phyloP scores from a whole-genome alignment of 2,113 vertebrate genomes.

The Sporophila hypoxantha region DNA sequence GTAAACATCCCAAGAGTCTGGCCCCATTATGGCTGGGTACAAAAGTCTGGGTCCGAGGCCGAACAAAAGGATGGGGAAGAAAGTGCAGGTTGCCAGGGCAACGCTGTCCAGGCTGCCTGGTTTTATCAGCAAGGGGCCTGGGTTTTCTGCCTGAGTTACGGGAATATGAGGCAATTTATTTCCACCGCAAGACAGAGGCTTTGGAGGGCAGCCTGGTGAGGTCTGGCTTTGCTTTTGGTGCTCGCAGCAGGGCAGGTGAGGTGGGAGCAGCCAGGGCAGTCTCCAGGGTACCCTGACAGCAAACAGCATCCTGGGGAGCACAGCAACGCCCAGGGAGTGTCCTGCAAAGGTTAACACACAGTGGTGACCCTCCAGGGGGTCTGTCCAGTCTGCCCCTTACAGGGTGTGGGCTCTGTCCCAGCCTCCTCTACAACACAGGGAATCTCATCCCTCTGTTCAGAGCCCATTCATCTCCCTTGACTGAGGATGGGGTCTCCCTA shows the following conservation, averaged over 20 bases:
- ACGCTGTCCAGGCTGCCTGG: slow-evolving; percentile 67
- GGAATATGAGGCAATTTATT: slow-evolving; percentile 70
- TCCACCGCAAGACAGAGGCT: slow-evolving; percentile 43
- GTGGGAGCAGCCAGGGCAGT: fast-evolving
- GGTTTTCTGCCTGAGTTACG: slow-evolving; percentile 69
- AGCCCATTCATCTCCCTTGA: background rate
- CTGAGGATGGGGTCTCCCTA: background rate
- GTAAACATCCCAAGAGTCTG: slow-evolving; percentile 59
- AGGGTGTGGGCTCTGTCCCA: background rate
- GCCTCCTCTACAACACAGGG: background rate
- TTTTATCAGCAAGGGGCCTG: slow-evolving; percentile 73
- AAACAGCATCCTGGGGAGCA: fast-evolving
- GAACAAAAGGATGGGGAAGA: slow-evolving; percentile 75
- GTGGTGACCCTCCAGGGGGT: fast-evolving
- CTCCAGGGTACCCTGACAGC: background rate
- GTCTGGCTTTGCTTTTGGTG: background rate
- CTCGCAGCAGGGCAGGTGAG: slow-evolving; percentile 9
- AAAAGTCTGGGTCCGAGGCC: slow-evolving; percentile 70
- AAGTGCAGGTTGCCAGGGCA: slow-evolving; percentile 74
- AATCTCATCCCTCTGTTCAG: background rate
- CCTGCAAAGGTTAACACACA: background rate
- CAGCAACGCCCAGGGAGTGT: fast-evolving
- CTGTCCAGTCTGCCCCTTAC: background rate
- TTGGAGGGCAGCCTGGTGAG: background rate
- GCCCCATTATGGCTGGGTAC: slow-evolving; percentile 69